These are phyloP conservation scores for Scaptodrosophila latifasciaeformis DNA, from an alignment of 2,888 invertebrate genomes.

Conservation along the genomic window DNA sequence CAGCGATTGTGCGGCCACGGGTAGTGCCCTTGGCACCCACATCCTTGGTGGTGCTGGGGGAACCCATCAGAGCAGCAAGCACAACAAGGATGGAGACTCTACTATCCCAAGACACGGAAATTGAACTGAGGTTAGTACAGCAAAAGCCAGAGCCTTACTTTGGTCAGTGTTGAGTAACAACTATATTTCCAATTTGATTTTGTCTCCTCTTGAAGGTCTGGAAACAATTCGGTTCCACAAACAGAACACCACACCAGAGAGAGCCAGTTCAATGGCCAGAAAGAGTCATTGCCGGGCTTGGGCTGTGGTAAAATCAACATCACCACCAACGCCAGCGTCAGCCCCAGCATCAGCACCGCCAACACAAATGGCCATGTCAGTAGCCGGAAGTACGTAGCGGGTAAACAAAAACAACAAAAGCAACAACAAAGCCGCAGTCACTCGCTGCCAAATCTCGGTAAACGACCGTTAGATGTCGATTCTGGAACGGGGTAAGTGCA, in stretches of 20 bases:
- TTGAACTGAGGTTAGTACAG: no score
- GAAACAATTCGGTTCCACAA: no score
- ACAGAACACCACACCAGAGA: no score
- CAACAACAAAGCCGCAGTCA: slow-evolving; percentile 45
- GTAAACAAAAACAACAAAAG: slow-evolving; percentile 28
- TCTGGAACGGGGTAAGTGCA: not conserved
- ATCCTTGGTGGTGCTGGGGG: slow-evolving; percentile 66
- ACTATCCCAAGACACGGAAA: no score
- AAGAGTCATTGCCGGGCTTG: slow-evolving; percentile 6
- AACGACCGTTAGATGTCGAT: not conserved
- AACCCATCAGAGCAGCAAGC: no score
- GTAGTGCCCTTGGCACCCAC: slow-evolving; percentile 52
- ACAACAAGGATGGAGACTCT: no score
- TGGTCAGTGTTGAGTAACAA: no score
- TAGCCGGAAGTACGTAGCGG: slow-evolving; percentile 13
- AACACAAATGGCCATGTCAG: slow-evolving; percentile 9
- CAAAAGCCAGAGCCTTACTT: no score
- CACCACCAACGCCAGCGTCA: slow-evolving; percentile 6
- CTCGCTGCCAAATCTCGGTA: slow-evolving; percentile 60
- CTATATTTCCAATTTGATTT: no score
- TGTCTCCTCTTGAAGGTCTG: no score
- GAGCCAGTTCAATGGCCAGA: slow-evolving; percentile 1
- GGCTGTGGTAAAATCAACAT: slow-evolving; percentile 5
- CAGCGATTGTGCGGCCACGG: slow-evolving; percentile 40
- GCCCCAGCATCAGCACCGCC: slow-evolving; percentile 9